Evolutionary conservation across 2,797 vertebrate species (phyloP).

Genomic region (Gallinago nigripennis): DNA sequence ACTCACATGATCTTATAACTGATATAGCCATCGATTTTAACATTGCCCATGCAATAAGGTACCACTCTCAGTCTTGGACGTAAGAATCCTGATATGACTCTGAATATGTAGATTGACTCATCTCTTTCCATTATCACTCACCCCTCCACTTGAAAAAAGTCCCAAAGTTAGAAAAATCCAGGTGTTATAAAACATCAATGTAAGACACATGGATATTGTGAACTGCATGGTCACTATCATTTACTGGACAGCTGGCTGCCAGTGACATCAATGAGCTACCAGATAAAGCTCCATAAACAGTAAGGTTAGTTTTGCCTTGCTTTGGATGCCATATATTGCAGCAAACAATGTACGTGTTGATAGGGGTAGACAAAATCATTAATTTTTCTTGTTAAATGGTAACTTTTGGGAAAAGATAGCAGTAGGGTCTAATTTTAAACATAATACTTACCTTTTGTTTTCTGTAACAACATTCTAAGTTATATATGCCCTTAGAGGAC

Average conservation of each 20-base stretch:
- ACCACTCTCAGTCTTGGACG: rapidly evolving
- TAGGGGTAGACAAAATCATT: constrained; percentile 3
- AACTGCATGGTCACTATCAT: not conserved
- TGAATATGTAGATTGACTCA: not conserved
- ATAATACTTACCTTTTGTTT: not conserved
- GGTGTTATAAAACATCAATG: rapidly evolving
- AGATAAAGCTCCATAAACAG: not conserved
- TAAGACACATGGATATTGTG: not conserved
- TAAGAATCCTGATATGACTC: not conserved
- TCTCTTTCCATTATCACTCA: not conserved
- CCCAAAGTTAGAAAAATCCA: not conserved
- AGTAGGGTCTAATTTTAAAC: not conserved
- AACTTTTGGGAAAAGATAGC: not conserved
- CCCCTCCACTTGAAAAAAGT: not conserved
- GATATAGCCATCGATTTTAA: not conserved
- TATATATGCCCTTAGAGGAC: not conserved
- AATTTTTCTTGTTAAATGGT: not conserved
- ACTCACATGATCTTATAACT: not conserved
- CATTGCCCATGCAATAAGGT: not conserved
- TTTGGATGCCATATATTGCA: not conserved
- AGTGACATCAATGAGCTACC: not conserved
- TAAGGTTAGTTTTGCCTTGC: not conserved
- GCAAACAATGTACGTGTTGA: not conserved
- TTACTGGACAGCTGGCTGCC: not conserved
- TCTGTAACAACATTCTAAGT: not conserved